A percentile compares a stretch with the other conserved stretches of the same genome.
Evolutionary conservation across 92 coral and sea anemone genomes (phyloP).

Genomic region (Desmophyllum pertusum): DNA sequence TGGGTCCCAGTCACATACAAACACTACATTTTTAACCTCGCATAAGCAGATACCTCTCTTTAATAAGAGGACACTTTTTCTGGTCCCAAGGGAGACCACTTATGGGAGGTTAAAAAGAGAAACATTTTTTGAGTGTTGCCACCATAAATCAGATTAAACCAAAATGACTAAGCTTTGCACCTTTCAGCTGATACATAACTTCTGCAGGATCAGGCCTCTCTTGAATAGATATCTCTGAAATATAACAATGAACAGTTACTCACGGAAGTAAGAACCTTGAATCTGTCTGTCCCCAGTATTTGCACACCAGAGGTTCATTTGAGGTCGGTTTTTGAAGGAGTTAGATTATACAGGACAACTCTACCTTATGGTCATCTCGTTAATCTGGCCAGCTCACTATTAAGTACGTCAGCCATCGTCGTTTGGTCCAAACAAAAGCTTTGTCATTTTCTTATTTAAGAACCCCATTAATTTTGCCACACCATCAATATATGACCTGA

Average conservation of each 20-base stretch:
- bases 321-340: too few relatives aligned
- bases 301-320: not conserved
- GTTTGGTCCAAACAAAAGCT: not conserved
- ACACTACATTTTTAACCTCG: too few relatives aligned
- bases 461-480: not conserved
- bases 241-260: constrained; percentile 3
- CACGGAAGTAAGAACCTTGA: not conserved
- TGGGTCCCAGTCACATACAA: too few relatives aligned
- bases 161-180: constrained; percentile 31
- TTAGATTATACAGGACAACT: too few relatives aligned
- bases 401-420: too few relatives aligned
- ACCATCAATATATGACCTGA: not conserved
- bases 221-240: constrained; percentile 67
- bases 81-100: not conserved
- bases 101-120: not conserved
- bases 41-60: too few relatives aligned
- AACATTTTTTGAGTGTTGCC: too few relatives aligned
- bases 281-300: not conserved
- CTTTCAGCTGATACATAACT: constrained; percentile 86
- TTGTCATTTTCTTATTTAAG: not conserved
- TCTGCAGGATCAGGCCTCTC: constrained; percentile 95
- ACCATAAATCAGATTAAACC: not conserved
- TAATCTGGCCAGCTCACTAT: too few relatives aligned
- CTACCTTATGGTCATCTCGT: too few relatives aligned
- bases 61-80: too few relatives aligned